Percentiles rank a stretch among this genome's conserved stretches.
These are phyloP conservation scores for Thumatha senex DNA, from an alignment of 2,888 invertebrate genomes.

Conservation along the genomic window DNA sequence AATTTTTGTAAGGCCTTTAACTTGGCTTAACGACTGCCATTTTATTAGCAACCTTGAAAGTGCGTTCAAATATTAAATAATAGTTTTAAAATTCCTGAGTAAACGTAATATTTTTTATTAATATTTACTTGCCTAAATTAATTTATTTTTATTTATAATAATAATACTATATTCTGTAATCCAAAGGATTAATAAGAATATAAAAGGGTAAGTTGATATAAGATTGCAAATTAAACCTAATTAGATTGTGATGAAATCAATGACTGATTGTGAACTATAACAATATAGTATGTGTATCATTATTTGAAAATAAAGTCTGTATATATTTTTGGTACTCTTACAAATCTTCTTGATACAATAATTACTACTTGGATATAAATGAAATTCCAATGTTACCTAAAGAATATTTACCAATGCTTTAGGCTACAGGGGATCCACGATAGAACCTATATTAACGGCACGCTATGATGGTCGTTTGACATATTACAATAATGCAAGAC, in stretches of 20 bases:
- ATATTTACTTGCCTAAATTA: slow-evolving; percentile 18
- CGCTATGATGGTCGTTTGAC: too few species aligned
- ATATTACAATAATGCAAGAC: too few species aligned
- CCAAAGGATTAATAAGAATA: slow-evolving; percentile 52
- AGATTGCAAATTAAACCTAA: slow-evolving; percentile 53
- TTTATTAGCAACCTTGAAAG: not conserved
- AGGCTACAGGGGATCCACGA: too few species aligned
- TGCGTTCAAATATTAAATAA: slow-evolving; percentile 13
- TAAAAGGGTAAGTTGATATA: slow-evolving; percentile 38
- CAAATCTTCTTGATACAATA: slow-evolving; percentile 46
- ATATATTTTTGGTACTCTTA: slow-evolving; percentile 62
- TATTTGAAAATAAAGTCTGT: slow-evolving; percentile 48
- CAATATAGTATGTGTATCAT: too few species aligned
- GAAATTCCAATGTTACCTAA: too few species aligned
- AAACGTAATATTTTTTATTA: not conserved
- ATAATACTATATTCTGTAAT: slow-evolving; percentile 37
- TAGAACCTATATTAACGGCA: too few species aligned
- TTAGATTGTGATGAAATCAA: slow-evolving; percentile 68
- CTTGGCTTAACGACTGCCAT: too few species aligned
- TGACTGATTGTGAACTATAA: slow-evolving; percentile 65
- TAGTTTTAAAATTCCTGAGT: slow-evolving; percentile 6
- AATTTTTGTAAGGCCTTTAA: too few species aligned
- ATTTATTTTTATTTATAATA: slow-evolving; percentile 27
- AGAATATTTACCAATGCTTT: too few species aligned
- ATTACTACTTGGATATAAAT: too few species aligned